Conservation (phyloP, 2,888 invertebrate genomes). For the Eupithecia centaureata region DNA sequence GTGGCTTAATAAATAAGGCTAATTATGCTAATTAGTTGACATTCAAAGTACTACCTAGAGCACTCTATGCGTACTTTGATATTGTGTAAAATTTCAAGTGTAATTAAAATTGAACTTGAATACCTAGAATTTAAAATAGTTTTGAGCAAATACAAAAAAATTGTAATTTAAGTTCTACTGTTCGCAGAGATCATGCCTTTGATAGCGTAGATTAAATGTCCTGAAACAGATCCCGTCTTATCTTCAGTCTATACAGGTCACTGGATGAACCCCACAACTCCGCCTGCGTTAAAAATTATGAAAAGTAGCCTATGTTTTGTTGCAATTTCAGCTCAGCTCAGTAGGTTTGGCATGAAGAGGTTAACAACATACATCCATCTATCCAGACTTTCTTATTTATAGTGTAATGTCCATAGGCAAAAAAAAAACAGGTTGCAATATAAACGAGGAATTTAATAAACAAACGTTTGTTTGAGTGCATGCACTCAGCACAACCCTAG, state of each 20-base stretch:
- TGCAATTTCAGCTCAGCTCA: no score
- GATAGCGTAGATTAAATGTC: background rate
- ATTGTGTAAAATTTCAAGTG: background rate
- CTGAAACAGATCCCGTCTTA: background rate
- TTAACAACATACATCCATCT: no score
- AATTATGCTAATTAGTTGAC: background rate
- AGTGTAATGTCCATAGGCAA: no score
- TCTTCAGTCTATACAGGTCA: background rate
- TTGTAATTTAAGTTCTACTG: no score
- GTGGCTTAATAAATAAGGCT: background rate
- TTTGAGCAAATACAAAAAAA: no score
- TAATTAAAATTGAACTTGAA: background rate
- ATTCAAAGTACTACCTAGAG: background rate
- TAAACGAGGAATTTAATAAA: background rate
- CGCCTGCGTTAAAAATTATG: no score
- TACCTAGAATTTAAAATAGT: background rate
- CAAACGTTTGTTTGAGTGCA: slow-evolving; percentile 35
- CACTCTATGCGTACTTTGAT: background rate
- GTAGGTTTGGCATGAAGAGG: no score
- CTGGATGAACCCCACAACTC: no score
- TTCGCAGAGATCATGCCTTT: no score
- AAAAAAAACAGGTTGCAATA: no score
- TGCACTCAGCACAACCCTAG: slow-evolving; percentile 42
- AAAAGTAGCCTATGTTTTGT: no score
- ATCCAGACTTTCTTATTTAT: no score